These are phyloP conservation scores for Ricordea florida DNA, from an alignment of 92 coral and sea anemone genomes.

Conservation along the genomic window DNA sequence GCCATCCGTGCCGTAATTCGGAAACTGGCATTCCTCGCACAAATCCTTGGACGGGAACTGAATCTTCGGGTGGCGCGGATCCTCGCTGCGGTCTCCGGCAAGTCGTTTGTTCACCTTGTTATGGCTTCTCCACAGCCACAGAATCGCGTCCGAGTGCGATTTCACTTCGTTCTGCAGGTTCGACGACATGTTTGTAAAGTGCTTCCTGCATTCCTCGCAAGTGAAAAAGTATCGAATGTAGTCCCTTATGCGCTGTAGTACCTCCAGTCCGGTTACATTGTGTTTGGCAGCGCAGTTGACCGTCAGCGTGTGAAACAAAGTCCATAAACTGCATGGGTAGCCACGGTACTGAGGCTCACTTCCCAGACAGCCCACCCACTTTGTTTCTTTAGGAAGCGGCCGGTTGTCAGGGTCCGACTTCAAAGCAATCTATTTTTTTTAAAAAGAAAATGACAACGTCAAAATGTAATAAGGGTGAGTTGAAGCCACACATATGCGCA, in stretches of 20 bases:
- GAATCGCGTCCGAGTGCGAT: constrained; percentile 74
- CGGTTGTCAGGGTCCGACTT: background rate
- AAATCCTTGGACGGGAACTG: constrained; percentile 80
- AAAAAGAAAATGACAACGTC: background rate
- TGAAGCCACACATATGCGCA: too few relatives aligned
- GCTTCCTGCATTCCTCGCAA: constrained; percentile 80
- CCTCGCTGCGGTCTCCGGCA: constrained; percentile 83
- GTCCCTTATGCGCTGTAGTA: constrained; percentile 69
- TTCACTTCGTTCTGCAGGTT: constrained; percentile 75
- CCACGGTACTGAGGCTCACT: constrained; percentile 88
- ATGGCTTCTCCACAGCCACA: constrained; percentile 96
- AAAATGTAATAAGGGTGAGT: too few relatives aligned
- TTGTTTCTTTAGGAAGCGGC: constrained; percentile 42
- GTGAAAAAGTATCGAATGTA: constrained; percentile 85
- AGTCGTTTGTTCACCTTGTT: constrained; percentile 91
- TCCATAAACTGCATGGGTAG: constrained; percentile 93
- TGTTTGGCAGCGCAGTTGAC: constrained; percentile 77
- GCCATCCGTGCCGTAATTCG: constrained; percentile 15
- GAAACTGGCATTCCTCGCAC: constrained; percentile 77
- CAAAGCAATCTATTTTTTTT: too few relatives aligned
- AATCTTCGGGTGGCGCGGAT: constrained; percentile 88
- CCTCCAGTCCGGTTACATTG: constrained; percentile 38
- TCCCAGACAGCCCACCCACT: constrained; percentile 88
- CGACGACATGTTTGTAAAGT: constrained; percentile 79
- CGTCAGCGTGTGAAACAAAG: constrained; percentile 90